A percentile compares a stretch with the other conserved stretches of the same genome.
Conservation (phyloP, 2,888 invertebrate species). For the Acrocyrtus sp. region DNA sequence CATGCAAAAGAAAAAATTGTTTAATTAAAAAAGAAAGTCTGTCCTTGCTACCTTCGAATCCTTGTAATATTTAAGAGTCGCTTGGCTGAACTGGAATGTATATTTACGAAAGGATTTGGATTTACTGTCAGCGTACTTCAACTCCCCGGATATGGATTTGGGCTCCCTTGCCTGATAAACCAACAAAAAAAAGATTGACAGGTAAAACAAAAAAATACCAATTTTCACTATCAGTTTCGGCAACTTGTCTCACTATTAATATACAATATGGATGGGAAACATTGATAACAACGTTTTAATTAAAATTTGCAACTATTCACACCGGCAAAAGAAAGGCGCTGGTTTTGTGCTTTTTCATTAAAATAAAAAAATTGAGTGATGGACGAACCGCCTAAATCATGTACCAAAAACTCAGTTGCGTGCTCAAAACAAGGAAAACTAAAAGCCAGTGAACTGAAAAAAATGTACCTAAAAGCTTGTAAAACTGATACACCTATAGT, state of each 20-base stretch:
- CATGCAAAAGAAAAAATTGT: conserved; percentile 18
- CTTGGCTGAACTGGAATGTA: conserved; percentile 84
- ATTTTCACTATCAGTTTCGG: neutral
- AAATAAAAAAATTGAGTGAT: conserved; percentile 36
- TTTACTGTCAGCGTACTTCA: conserved; percentile 80
- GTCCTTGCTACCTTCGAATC: conserved; percentile 72
- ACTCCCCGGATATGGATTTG: conserved; percentile 77
- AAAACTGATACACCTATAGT: no score
- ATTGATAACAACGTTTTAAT: conserved; percentile 39
- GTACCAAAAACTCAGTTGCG: conserved; percentile 41
- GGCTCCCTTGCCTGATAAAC: conserved; percentile 71
- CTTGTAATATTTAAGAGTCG: conserved; percentile 80
- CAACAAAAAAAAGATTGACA: conserved; percentile 15
- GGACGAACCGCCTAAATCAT: conserved; percentile 53
- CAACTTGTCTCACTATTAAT: neutral
- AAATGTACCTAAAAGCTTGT: no score
- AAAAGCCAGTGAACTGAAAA: neutral
- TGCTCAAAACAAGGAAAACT: conserved; percentile 8
- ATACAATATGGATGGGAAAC: conserved; percentile 10
- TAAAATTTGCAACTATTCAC: conserved; percentile 36
- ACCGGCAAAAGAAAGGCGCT: neutral
- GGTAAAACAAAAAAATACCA: conserved; percentile 9
- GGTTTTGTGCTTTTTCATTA: conserved; percentile 7
- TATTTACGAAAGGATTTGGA: conserved; percentile 79
- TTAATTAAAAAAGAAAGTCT: conserved; percentile 30